Base-by-base conservation (phyloP, 2,113 vertebrate genomes). In the Toxostoma redivivum region DNA sequence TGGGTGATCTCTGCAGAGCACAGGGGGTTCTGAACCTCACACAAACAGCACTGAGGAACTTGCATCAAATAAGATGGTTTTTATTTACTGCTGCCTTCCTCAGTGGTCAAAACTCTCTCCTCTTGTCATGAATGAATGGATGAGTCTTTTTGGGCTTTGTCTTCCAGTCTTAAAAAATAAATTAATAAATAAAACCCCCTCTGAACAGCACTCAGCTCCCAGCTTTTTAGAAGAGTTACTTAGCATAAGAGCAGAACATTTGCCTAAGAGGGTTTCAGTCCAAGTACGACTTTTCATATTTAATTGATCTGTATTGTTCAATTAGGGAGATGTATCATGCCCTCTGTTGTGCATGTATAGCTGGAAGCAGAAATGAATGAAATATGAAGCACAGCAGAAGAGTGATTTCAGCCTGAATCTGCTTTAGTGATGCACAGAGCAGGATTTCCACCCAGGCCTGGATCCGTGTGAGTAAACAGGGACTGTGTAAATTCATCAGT, bases 261-360 rank as follows among this genome's bases (percentile, higher is more conserved):
- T 94, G 56, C 90, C 86, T 95, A 31, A 94, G 85, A 95, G 92
- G 62, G 54, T 94, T 96, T 95, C 73, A 92, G 45, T 61, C 71
- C 51, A 74, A 51, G 85, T 74, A 73, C 21, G 51, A 64, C 64
- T 80, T 93, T 80, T 88, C 57, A 40, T 92, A 76, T 95, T 79
- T 94, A 93, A 86, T 82, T 79, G 86, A 71, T 83, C 37, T 73
- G 44, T 76, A 64, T 89, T 86, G 67, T 94, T 87, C 89, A 81
- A 60, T 96, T 84, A 87, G 74, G 50, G 71, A 96, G 51, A 30
- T 90, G 38, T 62, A 24, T 72, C 77, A 25, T 93, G 84, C 58
- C 89, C 89, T 97, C 45, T 89, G 56, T 94, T 81, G 72, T 79
- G 70, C 69, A 21, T 77, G 83, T 95, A 78, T 86, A 73, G 62